Conservation (phyloP, 1,140 invertebrate species). For the Venustaconcha ellipsiformis region DNA sequence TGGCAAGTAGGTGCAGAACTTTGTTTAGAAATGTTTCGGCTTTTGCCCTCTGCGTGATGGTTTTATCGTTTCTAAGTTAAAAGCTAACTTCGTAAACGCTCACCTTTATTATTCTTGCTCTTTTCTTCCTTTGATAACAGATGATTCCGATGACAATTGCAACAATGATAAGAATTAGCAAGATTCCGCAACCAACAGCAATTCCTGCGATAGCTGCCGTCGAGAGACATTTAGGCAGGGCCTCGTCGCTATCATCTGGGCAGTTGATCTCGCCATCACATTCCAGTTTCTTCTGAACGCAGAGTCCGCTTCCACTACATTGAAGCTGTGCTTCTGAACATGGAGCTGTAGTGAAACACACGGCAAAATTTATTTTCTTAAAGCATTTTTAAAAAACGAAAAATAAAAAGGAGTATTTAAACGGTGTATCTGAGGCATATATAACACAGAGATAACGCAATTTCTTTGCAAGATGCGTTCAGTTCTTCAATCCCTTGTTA, state of each 20-base stretch:
- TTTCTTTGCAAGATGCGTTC: too few relatives aligned
- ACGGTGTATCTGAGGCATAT: too few relatives aligned
- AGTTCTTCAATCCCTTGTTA: too few relatives aligned
- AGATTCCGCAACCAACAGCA: conserved; percentile 9
- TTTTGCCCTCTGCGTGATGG: too few relatives aligned
- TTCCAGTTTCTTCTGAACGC: conserved; percentile 13
- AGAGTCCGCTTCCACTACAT: conserved; percentile 10
- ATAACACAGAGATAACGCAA: too few relatives aligned
- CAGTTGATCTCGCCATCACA: conserved; percentile 16
- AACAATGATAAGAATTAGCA: conserved; percentile 14
- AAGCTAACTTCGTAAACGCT: background rate
- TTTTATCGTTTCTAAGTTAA: too few relatives aligned
- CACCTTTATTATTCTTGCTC: conserved; percentile 32
- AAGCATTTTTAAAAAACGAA: too few relatives aligned
- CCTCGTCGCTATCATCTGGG: conserved; percentile 23
- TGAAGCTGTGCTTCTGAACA: conserved; percentile 15
- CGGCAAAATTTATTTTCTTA: background rate
- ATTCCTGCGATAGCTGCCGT: conserved; percentile 19
- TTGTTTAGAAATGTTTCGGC: too few relatives aligned
- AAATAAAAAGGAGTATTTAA: too few relatives aligned
- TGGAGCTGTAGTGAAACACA: conserved; percentile 9
- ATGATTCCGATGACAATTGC: conserved; percentile 15
- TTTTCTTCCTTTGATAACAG: conserved; percentile 4
- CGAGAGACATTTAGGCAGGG: conserved; percentile 22
- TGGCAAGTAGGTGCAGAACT: too few relatives aligned